Evolutionary conservation across 2,113 vertebrate species (phyloP).

Genomic region (Peromyscus polionotus): DNA sequence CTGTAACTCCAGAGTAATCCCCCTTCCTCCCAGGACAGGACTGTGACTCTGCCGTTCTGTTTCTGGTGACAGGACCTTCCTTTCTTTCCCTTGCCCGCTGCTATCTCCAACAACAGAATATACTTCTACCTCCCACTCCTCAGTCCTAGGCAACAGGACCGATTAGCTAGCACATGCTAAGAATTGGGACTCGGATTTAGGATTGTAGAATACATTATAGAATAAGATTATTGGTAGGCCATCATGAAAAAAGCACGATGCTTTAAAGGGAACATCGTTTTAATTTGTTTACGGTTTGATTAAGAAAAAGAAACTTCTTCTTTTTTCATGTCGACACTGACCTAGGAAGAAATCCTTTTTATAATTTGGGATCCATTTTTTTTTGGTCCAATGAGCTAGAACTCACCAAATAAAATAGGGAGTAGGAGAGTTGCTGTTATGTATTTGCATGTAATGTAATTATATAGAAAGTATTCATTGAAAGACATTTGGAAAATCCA

Average conservation of each 20-base stretch:
- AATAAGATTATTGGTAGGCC: background rate
- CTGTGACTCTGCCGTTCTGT: background rate
- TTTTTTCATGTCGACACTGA: conserved; percentile 8
- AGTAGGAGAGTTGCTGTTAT: background rate
- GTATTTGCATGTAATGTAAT: background rate
- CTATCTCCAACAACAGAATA: background rate
- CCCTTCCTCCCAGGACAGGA: too few species aligned
- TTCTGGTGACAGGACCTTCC: background rate
- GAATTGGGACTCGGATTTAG: background rate
- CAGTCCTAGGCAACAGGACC: background rate
- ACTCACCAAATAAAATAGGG: background rate
- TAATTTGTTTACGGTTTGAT: conserved; percentile 9
- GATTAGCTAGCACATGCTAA: background rate
- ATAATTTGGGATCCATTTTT: background rate
- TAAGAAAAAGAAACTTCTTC: background rate
- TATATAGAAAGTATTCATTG: background rate
- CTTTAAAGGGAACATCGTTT: conserved; percentile 18
- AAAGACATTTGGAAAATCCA: conserved; percentile 34
- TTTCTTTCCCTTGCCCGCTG: background rate
- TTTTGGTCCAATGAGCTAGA: conserved; percentile 29
- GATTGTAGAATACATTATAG: background rate
- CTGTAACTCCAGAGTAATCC: background rate
- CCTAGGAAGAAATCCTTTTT: background rate
- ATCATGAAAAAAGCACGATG: background rate
- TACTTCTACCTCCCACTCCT: background rate